Percentiles rank a stretch among this genome's conserved stretches.
Evolutionary conservation across 2,113 vertebrate genomes (phyloP).

Genomic region (Diglossa brunneiventris): DNA sequence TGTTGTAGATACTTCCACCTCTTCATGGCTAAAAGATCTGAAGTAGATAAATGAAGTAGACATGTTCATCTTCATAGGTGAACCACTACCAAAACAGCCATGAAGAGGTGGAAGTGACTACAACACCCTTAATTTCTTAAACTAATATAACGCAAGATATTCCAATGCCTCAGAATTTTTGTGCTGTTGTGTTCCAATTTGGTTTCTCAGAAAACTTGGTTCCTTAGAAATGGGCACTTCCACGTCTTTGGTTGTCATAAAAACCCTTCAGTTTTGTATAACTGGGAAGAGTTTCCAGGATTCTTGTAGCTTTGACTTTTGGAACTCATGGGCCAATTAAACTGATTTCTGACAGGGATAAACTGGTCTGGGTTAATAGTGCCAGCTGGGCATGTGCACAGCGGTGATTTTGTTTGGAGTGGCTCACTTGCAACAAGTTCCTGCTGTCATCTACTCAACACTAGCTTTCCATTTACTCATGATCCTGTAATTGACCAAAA

Average conservation of each 20-base stretch:
- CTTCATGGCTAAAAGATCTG: not conserved
- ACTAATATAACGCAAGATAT: not conserved
- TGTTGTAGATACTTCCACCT: not conserved
- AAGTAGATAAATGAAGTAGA: not conserved
- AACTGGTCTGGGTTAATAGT: not conserved
- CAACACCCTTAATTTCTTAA: not conserved
- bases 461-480: not conserved
- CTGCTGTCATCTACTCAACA: not conserved
- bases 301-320: not conserved
- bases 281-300: not conserved
- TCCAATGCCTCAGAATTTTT: not conserved
- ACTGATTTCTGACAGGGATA: not conserved
- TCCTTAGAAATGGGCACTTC: not conserved
- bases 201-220: not conserved
- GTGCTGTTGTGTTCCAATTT: not conserved
- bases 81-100: not conserved
- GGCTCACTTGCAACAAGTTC: not conserved
- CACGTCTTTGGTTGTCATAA: not conserved
- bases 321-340: not conserved
- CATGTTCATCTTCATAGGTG: not conserved
- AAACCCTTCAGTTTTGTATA: not conserved
- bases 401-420: not conserved
- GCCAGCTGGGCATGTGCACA: rapidly evolving
- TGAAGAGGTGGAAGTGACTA: not conserved
- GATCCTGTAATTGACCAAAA: not conserved